phyloP scores from a whole-genome alignment of 2,797 vertebrate genomes.

The Anniella stebbinsi region DNA sequence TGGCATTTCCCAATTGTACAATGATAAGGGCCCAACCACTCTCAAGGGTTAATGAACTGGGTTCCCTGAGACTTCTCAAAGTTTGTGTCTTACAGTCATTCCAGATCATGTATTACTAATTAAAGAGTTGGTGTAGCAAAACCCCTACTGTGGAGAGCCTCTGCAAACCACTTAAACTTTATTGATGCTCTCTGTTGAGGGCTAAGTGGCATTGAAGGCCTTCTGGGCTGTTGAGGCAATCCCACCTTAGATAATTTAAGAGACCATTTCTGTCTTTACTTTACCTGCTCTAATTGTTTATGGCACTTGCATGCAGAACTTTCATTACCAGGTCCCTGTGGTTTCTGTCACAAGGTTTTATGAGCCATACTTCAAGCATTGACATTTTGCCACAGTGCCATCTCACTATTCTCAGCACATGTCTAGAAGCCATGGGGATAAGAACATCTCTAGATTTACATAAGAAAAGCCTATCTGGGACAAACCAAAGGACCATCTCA shows the following conservation, averaged over 20 bases:
- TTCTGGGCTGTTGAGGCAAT: background rate
- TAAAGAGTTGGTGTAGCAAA: conserved; percentile 29
- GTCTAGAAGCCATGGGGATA: background rate
- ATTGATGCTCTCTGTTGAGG: background rate
- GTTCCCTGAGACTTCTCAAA: conserved; percentile 39
- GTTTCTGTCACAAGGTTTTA: background rate
- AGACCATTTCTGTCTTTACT: conserved; percentile 1
- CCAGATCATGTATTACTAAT: conserved; percentile 18
- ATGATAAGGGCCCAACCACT: conserved; percentile 1
- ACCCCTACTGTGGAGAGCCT: background rate
- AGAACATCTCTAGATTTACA: background rate
- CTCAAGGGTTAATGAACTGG: conserved; percentile 34
- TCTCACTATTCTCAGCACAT: background rate
- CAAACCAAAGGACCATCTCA: background rate
- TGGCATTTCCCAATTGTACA: background rate
- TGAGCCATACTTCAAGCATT: background rate
- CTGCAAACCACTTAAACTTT: conserved; percentile 16
- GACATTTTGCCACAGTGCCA: background rate
- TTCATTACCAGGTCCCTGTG: background rate
- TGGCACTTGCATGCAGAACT: background rate
- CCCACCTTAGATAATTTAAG: conserved; percentile 14
- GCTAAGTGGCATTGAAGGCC: background rate
- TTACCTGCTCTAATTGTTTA: conserved; percentile 5
- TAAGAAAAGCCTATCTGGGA: background rate
- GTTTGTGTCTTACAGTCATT: conserved; percentile 47